Percentiles rank a stretch among this genome's conserved stretches.
Conservation (phyloP, 92 coral and sea anemone genomes). For the Galaxea fascicularis region DNA sequence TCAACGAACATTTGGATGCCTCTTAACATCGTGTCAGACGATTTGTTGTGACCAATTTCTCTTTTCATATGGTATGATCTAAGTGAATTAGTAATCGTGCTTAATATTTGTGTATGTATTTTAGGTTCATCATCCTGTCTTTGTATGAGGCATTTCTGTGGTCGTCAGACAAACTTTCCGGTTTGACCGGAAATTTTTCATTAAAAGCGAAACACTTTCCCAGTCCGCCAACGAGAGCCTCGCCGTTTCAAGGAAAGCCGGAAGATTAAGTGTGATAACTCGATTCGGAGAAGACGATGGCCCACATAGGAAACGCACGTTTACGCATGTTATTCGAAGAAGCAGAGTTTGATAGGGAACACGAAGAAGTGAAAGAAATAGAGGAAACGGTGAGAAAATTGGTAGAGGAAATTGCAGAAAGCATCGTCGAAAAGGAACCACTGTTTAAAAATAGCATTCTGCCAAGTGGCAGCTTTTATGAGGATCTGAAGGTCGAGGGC, state of each 20-base stretch:
- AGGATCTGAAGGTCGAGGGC: constrained; percentile 49
- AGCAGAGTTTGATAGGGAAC: constrained; percentile 27
- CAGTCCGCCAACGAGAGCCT: too few species aligned
- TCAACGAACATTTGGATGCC: too few species aligned
- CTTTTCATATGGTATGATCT: too few species aligned
- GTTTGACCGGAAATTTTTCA: too few species aligned
- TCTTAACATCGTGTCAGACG: too few species aligned
- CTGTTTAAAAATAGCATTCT: constrained; percentile 31
- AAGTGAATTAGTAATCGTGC: too few species aligned
- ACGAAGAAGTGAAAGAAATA: constrained; percentile 52
- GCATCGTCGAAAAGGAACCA: constrained; percentile 7
- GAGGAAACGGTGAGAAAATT: constrained; percentile 21
- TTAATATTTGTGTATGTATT: too few species aligned
- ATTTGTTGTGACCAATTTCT: too few species aligned
- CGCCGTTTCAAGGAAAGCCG: neutral
- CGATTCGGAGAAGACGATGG: neutral
- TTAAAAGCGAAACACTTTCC: too few species aligned
- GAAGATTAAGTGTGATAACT: neutral
- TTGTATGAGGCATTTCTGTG: too few species aligned
- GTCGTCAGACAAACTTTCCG: too few species aligned
- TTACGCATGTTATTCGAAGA: neutral
- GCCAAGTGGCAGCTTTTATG: constrained; percentile 50
- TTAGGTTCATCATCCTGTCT: too few species aligned
- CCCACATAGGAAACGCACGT: neutral
- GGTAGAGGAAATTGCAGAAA: constrained; percentile 16